Base-by-base conservation (phyloP, 2,888 invertebrate species). In the Crioceris asparagi region DNA sequence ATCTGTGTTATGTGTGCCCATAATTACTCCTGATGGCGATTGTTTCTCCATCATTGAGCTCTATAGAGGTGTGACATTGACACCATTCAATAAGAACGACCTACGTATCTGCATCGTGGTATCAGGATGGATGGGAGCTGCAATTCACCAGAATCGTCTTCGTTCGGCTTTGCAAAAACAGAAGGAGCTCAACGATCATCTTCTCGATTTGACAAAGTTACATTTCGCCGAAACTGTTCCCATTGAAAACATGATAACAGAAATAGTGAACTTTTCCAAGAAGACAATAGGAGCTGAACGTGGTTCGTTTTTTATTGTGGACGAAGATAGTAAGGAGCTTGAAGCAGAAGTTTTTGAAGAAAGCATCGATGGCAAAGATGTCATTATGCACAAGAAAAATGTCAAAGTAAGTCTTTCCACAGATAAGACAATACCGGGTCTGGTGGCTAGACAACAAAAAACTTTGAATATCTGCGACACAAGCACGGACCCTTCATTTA, bases 261-360 rank as follows among this genome's bases (percentile, higher is more conserved):
- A 75, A 55, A 71, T 75, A 64, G 63, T 75, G 75, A 71, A 69
- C 19, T 70, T 75, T 38, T 69, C 74, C 3, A 76, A 75, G 51
- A 59, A 66, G 0, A 72, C 71, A 38, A 62, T 75, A 36, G 66
- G 66, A 1, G 74, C 75, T 0, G 74, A 75, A 64, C 61, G 71
- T 17, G 70, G 71, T 29, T 68, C 69, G 26, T 72, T 75, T 57
- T 75, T 65, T 56, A 69, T 72, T 14, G 65, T 77, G 19, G 69
- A 74, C 48, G 64, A 64, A 40, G 64, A 66, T 1, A 60, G 63
- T 1, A 66, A 66, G 0, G 60, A 66, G 25, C 38, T 71, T 7
- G 55, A 61, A 6, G 74, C 74, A 0, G 74, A 75, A 52, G 68
- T 73, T 59, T 76, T 71, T 66, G 75, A 75, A 41, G 74, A 77